These are phyloP conservation scores for Canis aureus DNA, from an alignment of 2,113 vertebrate genomes.

Conservation along the genomic window DNA sequence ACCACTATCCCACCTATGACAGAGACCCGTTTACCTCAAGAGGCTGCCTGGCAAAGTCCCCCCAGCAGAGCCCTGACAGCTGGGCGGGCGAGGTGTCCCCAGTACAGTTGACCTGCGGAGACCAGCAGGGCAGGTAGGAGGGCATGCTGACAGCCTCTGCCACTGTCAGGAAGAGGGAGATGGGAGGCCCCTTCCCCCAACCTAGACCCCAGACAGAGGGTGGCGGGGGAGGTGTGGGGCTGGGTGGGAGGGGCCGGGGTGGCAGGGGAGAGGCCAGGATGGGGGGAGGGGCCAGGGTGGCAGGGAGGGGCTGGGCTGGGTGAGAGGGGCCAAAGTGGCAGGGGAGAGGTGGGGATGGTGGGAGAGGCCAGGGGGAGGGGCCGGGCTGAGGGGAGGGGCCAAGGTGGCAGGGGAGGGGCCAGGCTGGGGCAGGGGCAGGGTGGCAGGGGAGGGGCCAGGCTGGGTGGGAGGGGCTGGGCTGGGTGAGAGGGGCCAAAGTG, in stretches of 20 bases:
- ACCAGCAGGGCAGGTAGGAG: background rate
- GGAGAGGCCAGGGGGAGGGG: background rate
- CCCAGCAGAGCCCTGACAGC: slow-evolving; percentile 88
- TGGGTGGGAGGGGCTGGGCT: background rate
- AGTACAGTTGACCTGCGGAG: slow-evolving; percentile 92
- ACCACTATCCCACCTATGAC: background rate
- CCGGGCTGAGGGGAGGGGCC: background rate
- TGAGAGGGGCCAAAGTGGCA: no score
- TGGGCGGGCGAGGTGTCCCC: slow-evolving; percentile 81
- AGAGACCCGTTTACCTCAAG: slow-evolving; percentile 88
- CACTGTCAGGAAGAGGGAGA: background rate
- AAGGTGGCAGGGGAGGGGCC: background rate
- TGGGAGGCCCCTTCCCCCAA: fast-evolving
- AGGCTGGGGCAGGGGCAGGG: background rate
- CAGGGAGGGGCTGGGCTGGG: fast-evolving
- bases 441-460: fast-evolving
- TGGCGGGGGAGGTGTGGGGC: background rate
- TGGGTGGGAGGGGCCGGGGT: background rate
- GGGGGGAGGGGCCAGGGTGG: no score
- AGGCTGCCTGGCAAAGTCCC: slow-evolving; percentile 78
- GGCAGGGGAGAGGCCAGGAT: background rate
- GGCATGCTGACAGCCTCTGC: fast-evolving
- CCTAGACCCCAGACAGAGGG: background rate
- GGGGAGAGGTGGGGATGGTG: background rate
- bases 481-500: background rate